phyloP scores from a whole-genome alignment of 2,797 vertebrate genomes.

The Glossophaga mutica region DNA sequence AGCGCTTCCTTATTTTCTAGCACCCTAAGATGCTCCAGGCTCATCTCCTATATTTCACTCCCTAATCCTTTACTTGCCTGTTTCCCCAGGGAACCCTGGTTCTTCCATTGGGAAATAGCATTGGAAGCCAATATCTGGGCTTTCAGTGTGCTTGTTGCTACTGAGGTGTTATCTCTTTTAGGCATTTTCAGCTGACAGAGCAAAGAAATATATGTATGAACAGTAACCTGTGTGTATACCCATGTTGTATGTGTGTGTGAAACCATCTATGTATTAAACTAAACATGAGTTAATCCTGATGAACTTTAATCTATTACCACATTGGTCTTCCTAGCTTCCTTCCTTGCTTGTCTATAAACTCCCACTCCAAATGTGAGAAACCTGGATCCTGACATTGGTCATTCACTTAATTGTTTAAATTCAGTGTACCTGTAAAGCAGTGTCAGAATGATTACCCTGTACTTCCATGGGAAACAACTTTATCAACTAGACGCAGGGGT shows the following conservation, averaged over 20 bases:
- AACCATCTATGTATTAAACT: not conserved
- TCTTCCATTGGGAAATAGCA: not conserved
- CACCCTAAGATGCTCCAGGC: not conserved
- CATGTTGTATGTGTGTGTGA: not conserved
- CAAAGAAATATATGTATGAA: not conserved
- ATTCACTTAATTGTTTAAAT: not conserved
- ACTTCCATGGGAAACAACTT: not conserved
- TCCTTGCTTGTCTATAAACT: not conserved
- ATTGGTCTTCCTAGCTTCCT: not conserved
- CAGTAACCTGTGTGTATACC: not conserved
- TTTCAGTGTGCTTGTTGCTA: not conserved
- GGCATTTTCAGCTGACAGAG: not conserved
- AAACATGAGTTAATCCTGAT: not conserved
- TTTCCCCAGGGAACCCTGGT: not conserved
- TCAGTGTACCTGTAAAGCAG: not conserved
- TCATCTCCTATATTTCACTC: not conserved
- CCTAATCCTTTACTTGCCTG: not conserved
- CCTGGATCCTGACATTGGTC: not conserved
- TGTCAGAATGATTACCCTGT: not conserved
- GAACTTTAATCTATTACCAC: not conserved
- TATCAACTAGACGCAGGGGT: not conserved
- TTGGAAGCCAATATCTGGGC: not conserved
- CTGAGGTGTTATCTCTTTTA: not conserved
- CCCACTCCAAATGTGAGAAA: not conserved
- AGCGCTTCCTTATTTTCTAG: not conserved